A percentile compares a stretch with the other conserved stretches of the same genome.
These are phyloP conservation scores for Osedax frankpressi DNA, from an alignment of 2,888 invertebrate species.

Conservation along the genomic window DNA sequence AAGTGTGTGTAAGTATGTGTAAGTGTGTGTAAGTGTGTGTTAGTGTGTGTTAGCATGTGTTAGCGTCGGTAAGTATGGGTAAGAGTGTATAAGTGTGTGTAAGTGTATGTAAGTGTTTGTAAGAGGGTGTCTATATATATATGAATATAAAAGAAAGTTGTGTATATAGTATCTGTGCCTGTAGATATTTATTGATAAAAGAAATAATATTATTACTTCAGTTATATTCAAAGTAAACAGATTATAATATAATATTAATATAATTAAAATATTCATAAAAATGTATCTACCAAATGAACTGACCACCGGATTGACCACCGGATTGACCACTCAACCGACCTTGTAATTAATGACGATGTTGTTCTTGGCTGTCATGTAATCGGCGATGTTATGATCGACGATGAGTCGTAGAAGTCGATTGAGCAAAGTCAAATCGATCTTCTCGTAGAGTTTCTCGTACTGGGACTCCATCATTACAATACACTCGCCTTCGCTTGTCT, in stretches of 20 bases:
- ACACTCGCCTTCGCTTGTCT: slow-evolving; percentile 93
- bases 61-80: background rate
- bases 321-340: slow-evolving; percentile 48
- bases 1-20: too few species aligned
- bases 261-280: too few species aligned
- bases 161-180: too few species aligned
- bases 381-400: slow-evolving; percentile 99
- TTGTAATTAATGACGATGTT: slow-evolving; percentile 99
- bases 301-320: too few species aligned
- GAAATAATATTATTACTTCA: too few species aligned
- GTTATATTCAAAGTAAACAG: too few species aligned
- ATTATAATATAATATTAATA: too few species aligned
- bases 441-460: slow-evolving; percentile 97
- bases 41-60: background rate
- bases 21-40: too few species aligned
- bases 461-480: slow-evolving; percentile 91
- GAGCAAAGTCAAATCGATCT: slow-evolving; percentile 92
- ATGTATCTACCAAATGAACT: too few species aligned
- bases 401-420: slow-evolving; percentile 88
- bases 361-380: slow-evolving; percentile 99
- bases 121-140: background rate
- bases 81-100: background rate
- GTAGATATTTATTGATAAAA: too few species aligned
- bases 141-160: background rate
- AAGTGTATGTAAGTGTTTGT: too few species aligned